Conservation (phyloP, 2,888 invertebrate species). For the Cactoblastis cactorum region DNA sequence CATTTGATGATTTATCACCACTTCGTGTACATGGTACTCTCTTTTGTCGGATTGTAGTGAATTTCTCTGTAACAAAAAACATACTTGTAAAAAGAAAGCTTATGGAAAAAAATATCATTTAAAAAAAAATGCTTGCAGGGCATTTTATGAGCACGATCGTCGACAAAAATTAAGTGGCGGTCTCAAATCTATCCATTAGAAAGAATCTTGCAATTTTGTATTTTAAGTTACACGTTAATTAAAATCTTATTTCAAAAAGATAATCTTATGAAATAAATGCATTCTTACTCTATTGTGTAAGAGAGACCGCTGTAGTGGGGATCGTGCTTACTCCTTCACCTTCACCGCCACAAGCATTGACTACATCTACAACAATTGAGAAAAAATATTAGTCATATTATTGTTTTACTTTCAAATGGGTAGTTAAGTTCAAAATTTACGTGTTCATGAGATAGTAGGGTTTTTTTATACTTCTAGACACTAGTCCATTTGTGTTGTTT, state of each 20-base stretch:
- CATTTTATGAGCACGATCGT: slow-evolving; percentile 50
- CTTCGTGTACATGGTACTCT: slow-evolving; percentile 59
- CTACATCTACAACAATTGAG: slow-evolving; percentile 88
- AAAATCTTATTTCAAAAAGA: slow-evolving; percentile 17
- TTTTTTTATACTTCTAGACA: too few relatives aligned
- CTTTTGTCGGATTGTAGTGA: slow-evolving; percentile 65
- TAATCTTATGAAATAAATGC: slow-evolving; percentile 32
- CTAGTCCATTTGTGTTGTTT: too few relatives aligned
- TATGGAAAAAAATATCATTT: background rate
- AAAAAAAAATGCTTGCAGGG: slow-evolving; percentile 54
- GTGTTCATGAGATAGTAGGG: too few relatives aligned
- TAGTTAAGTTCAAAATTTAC: background rate
- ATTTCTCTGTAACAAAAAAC: slow-evolving; percentile 69
- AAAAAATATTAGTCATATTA: slow-evolving; percentile 57
- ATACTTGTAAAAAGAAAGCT: background rate
- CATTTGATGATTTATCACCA: slow-evolving; percentile 49
- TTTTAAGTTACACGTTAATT: background rate
- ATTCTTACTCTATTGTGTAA: slow-evolving; percentile 76
- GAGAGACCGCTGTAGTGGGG: slow-evolving; percentile 78
- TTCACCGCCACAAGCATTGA: slow-evolving; percentile 93
- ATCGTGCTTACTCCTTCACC: slow-evolving; percentile 82
- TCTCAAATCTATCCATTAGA: slow-evolving; percentile 24
- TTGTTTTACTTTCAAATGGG: slow-evolving; percentile 16
- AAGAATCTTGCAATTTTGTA: background rate
- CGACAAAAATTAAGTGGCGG: slow-evolving; percentile 33